Conservation (phyloP, 2,888 invertebrate genomes). For the Listrodromus nycthemerus region DNA sequence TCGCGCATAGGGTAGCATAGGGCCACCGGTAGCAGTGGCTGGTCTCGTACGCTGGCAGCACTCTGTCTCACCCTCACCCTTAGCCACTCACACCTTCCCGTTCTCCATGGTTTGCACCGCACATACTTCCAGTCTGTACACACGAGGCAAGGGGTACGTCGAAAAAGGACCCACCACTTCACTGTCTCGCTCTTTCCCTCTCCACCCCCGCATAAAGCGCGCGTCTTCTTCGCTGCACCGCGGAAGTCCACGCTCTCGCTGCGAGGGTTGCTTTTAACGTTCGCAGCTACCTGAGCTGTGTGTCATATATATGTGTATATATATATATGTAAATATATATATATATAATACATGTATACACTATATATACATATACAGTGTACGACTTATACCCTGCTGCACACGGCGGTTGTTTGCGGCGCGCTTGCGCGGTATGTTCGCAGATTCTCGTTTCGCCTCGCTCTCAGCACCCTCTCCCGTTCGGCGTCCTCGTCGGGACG, state of each 20-base stretch:
- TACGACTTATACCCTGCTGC: slow-evolving; percentile 31
- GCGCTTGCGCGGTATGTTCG: slow-evolving; percentile 66
- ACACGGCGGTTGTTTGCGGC: slow-evolving; percentile 53
- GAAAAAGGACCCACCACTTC: not conserved
- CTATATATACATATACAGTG: slow-evolving; percentile 9
- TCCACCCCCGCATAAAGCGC: not conserved
- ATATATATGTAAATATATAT: slow-evolving; percentile 10
- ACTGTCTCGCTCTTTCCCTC: not conserved
- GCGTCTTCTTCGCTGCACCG: slow-evolving; percentile 49
- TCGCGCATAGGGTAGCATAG: slow-evolving; percentile 38
- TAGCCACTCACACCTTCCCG: slow-evolving; percentile 17
- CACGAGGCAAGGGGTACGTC: slow-evolving; percentile 1
- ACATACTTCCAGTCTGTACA: slow-evolving; percentile 17
- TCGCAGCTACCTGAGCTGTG: slow-evolving; percentile 50
- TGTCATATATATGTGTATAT: not conserved
- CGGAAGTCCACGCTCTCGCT: slow-evolving; percentile 74
- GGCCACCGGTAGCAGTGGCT: slow-evolving; percentile 60
- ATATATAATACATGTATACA: slow-evolving; percentile 1
- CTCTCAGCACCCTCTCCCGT: slow-evolving; percentile 27
- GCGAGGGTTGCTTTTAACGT: slow-evolving; percentile 67
- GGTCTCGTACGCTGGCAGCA: slow-evolving; percentile 35
- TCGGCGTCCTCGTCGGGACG: not conserved
- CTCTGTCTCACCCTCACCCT: slow-evolving; percentile 63
- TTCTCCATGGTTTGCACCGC: not conserved
- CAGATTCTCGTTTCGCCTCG: slow-evolving; percentile 50